Evolutionary conservation across 2,113 vertebrate genomes (phyloP).

Genomic region (Machaerirhynchus nigripectus): DNA sequence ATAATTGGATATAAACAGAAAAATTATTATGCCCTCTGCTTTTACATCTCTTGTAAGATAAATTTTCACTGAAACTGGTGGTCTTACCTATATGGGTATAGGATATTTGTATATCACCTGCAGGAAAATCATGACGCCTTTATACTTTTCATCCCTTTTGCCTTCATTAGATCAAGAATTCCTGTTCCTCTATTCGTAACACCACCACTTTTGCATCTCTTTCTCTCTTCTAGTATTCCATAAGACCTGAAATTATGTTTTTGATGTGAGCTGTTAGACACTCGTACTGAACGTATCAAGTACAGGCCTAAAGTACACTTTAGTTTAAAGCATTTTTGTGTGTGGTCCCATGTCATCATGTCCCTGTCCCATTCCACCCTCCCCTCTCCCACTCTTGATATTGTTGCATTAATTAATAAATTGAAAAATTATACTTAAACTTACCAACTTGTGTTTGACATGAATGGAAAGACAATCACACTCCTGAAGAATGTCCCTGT

Average conservation of each 20-base stretch:
- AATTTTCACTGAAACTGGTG: background rate
- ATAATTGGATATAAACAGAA: background rate
- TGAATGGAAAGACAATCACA: background rate
- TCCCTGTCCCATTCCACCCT: background rate
- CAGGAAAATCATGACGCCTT: background rate
- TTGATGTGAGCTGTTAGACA: background rate
- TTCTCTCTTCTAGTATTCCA: background rate
- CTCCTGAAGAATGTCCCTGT: background rate
- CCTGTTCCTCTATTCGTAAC: background rate
- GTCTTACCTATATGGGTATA: background rate
- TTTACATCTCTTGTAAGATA: background rate
- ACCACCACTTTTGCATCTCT: background rate
- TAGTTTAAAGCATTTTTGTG: background rate
- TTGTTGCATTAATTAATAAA: background rate
- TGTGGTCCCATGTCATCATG: background rate
- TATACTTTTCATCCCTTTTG: background rate
- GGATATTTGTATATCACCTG: background rate
- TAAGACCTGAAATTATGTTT: background rate
- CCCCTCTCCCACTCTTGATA: rapidly evolving
- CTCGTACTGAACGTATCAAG: background rate
- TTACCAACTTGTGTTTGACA: background rate
- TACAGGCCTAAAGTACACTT: background rate
- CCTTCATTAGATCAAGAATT: background rate
- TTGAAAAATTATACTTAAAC: background rate
- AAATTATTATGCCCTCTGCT: background rate